These are phyloP conservation scores for Acanthoscelides obtectus DNA, from an alignment of 2,888 invertebrate genomes.

Conservation along the genomic window DNA sequence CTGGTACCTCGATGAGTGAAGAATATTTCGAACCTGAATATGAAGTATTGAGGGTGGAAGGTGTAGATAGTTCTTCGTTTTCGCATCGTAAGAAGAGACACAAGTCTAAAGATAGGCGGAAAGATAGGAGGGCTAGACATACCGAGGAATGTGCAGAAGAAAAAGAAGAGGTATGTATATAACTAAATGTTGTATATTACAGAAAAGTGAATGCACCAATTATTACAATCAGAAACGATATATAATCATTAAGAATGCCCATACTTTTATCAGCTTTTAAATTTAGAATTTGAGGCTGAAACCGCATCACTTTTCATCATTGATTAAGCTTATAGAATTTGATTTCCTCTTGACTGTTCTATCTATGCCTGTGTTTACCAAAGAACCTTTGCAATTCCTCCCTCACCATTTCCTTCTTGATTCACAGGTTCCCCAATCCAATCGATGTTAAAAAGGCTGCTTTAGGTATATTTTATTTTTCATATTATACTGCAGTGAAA, in stretches of 20 bases:
- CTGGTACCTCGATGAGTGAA: constrained; percentile 65
- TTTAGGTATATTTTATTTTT: background rate
- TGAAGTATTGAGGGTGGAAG: constrained; percentile 79
- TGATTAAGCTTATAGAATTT: too few species aligned
- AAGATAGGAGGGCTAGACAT: constrained; percentile 35
- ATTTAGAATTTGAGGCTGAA: too few species aligned
- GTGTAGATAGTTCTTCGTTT: constrained; percentile 52
- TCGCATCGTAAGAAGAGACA: constrained; percentile 59
- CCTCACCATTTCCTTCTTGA: background rate
- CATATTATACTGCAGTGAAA: background rate
- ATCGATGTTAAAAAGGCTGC: background rate
- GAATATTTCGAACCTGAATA: constrained; percentile 71
- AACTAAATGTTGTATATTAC: too few species aligned
- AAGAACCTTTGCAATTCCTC: background rate
- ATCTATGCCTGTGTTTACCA: background rate
- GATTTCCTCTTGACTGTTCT: too few species aligned
- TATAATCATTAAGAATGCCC: too few species aligned
- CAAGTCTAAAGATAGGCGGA: constrained; percentile 52
- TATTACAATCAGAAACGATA: too few species aligned
- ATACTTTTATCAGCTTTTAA: too few species aligned
- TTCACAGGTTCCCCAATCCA: background rate
- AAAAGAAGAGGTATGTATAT: background rate
- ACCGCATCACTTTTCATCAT: too few species aligned
- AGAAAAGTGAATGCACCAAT: background rate
- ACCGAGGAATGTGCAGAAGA: background rate